A percentile compares a stretch with the other conserved stretches of the same genome.
phyloP scores from a whole-genome alignment of 1,140 invertebrate species.

The Bombus polaris region DNA sequence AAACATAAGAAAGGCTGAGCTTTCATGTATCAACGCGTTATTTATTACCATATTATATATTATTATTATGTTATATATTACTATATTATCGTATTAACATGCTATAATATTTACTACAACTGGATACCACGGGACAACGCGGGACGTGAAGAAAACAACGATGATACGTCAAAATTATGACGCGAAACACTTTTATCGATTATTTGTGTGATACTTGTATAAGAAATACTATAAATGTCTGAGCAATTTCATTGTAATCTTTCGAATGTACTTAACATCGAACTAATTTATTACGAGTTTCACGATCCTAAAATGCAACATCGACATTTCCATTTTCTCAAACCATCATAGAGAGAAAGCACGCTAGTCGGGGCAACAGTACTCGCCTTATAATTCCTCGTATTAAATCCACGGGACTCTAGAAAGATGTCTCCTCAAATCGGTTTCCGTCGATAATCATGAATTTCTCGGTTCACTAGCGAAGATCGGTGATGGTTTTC shows the following conservation, averaged over 20 bases:
- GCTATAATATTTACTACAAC: too few species aligned
- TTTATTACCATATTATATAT: not conserved
- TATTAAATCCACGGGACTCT: slow-evolving; percentile 1
- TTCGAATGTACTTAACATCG: not conserved
- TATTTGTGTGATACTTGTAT: not conserved
- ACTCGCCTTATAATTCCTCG: not conserved
- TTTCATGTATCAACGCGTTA: not conserved
- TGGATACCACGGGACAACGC: not conserved
- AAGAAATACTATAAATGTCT: too few species aligned
- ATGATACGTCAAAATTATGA: not conserved
- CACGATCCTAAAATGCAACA: not conserved
- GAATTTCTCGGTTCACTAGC: slow-evolving; percentile 36
- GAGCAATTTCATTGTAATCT: too few species aligned
- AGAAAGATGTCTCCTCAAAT: not conserved
- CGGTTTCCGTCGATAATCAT: slow-evolving; percentile 20
- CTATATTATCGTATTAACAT: too few species aligned
- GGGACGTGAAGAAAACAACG: not conserved
- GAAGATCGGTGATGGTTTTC: slow-evolving; percentile 9
- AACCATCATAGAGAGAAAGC: not conserved
- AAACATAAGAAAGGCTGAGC: not conserved
- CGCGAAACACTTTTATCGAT: not conserved
- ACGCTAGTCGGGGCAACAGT: not conserved
- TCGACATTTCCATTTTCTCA: not conserved
- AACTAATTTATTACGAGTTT: not conserved
- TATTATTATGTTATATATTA: not conserved